Conservation (phyloP, 2,113 vertebrate genomes). For the Amia ocellicauda region DNA sequence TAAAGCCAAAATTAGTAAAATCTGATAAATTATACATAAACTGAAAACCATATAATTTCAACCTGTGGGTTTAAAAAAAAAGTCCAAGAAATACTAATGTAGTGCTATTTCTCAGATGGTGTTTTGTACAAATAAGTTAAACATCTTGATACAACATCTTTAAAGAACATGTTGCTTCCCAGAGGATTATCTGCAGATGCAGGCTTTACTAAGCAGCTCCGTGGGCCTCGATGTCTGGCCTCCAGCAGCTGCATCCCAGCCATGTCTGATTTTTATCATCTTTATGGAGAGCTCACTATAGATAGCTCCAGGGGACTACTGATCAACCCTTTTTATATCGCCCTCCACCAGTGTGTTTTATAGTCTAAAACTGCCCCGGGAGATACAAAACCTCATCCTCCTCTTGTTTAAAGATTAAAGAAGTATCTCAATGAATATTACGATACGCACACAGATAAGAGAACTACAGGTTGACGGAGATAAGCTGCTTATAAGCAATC, state of each 20-base stretch:
- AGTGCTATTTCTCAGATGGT: not conserved
- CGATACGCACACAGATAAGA: not conserved
- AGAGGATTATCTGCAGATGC: constrained; percentile 34
- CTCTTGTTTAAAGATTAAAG: constrained; percentile 16
- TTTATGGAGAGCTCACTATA: constrained; percentile 10
- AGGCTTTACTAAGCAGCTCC: constrained; percentile 27
- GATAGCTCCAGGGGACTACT: constrained; percentile 17
- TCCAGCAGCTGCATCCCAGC: constrained; percentile 32
- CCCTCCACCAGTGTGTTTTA: not conserved
- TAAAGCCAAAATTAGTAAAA: too few species aligned
- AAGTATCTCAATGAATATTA: constrained; percentile 22
- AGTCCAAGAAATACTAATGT: not conserved
- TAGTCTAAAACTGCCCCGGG: constrained; percentile 14
- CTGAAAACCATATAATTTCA: too few species aligned
- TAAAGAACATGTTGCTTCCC: not conserved
- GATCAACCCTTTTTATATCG: constrained; percentile 28
- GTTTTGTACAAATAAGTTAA: not conserved
- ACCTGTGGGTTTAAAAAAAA: not conserved
- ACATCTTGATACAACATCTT: constrained; percentile 6
- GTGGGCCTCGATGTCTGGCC: constrained; percentile 21
- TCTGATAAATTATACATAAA: too few species aligned
- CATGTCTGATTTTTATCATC: constrained; percentile 37
- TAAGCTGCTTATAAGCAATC: constrained; percentile 5
- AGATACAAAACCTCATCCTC: constrained; percentile 14
- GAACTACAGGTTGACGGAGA: not conserved